Base-by-base conservation (phyloP, 1,140 invertebrate species). In the Hermetia illucens region DNA sequence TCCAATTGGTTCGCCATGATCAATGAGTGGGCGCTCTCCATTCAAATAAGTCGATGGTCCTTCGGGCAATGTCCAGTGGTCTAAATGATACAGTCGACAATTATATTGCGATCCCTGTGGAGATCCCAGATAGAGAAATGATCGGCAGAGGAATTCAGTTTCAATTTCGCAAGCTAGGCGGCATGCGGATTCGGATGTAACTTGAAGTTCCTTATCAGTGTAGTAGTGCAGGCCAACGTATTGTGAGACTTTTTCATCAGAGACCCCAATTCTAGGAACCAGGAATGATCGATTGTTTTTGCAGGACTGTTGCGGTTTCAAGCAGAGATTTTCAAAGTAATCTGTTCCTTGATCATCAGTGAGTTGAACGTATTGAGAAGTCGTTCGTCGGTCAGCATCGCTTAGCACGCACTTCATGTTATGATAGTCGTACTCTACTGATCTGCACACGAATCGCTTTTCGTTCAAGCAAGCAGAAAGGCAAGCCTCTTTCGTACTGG, bases 261-360 rank as follows among this genome's bases (percentile, higher is more conserved):
- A 79, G 2, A 93, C 82, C 9, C 88, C 88, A 41, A 93, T 76
- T 43, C 83, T 70, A 2, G 88, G 85, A 27, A 77, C 71, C 43
- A 77, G 72, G 63, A 82, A 92, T 13, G 74, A 64, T 36, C 83
- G 69, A 39, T 77, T 77, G 2, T 74, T 76, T 53, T 84, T 83
- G 61, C 86, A 92, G 10, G 84, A 82, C 47, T 87, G 80, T 38
- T 75, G 76, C 17, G 82, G 77, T 66, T 86, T 84, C 44, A 93
- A 63, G 52, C 89, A 94, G n/a, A 92, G 68, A 64, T 93, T 94
- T 66, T 94, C 90, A 58, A 93, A 94, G 53, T 93, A 94, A 58
- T 94, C 90, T 3, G 90, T 83, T 17, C 88, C 89, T 47, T 83
- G 82, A 2, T 84, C 82, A 48, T 93, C 88, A 2, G 86, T 77